Conservation (phyloP, 2,888 invertebrate species). For the Argyresthia goedartella region DNA sequence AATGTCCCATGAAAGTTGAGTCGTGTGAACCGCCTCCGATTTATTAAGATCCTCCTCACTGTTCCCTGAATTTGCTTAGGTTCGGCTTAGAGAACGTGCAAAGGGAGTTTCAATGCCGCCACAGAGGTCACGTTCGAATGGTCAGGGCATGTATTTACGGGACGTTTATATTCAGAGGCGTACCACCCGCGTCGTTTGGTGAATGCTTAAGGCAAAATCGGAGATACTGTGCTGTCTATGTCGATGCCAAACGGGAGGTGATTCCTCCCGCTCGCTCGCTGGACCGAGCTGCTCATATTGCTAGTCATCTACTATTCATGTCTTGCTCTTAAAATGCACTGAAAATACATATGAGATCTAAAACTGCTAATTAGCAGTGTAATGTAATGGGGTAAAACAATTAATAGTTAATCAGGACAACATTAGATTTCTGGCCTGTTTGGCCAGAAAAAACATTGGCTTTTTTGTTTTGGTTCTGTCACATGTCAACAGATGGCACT, state of each 20-base stretch:
- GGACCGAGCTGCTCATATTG: neutral
- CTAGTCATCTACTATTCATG: no score
- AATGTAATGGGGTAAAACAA: no score
- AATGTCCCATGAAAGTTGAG: constrained; percentile 5
- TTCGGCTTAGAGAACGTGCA: neutral
- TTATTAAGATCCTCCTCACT: neutral
- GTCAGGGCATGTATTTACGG: constrained; percentile 34
- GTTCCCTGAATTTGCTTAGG: neutral
- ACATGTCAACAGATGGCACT: no score
- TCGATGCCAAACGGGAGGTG: neutral
- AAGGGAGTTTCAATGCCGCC: constrained; percentile 1
- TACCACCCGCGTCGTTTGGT: constrained; percentile 55
- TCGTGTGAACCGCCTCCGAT: neutral
- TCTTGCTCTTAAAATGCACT: no score
- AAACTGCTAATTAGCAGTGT: no score
- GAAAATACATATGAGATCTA: no score
- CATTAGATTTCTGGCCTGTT: no score
- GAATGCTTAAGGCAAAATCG: constrained; percentile 35
- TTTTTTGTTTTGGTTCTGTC: no score
- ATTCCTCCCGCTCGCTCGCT: neutral
- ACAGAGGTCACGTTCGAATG: constrained; percentile 13
- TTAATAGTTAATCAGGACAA: no score
- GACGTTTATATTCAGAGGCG: constrained; percentile 51
- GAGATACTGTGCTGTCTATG: constrained; percentile 33
- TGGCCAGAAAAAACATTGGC: no score